Conservation (phyloP, 1,140 invertebrate species). For the Drosophila quadrilineata region DNA sequence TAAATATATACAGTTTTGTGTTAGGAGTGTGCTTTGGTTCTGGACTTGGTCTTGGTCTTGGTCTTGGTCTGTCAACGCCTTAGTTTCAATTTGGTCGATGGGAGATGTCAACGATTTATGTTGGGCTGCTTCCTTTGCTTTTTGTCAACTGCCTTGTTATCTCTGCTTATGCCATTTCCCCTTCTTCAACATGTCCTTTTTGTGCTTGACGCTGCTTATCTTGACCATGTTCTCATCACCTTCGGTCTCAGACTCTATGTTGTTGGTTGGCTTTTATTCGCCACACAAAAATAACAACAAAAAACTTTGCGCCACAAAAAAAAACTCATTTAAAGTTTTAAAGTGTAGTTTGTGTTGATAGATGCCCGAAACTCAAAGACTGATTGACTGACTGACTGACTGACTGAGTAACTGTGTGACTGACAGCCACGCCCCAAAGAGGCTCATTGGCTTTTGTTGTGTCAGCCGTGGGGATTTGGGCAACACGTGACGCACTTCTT, state of each 20-base stretch:
- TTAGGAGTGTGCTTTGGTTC: no score
- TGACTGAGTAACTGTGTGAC: slow-evolving; percentile 17
- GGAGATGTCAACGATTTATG: slow-evolving; percentile 52
- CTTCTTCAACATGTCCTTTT: not conserved
- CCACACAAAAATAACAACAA: no score
- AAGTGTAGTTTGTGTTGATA: slow-evolving; percentile 64
- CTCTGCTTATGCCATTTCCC: slow-evolving; percentile 5
- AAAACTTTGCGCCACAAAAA: slow-evolving; percentile 53
- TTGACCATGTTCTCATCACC: not conserved
- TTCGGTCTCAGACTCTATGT: not conserved
- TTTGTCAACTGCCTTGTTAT: not conserved
- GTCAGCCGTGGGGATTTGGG: slow-evolving; percentile 32
- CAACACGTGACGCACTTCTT: slow-evolving; percentile 58
- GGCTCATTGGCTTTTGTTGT: slow-evolving; percentile 54
- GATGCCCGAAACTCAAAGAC: slow-evolving; percentile 42
- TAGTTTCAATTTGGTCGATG: slow-evolving; percentile 44
- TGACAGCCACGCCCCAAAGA: slow-evolving; percentile 26
- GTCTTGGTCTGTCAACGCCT: slow-evolving; percentile 24
- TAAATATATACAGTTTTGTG: slow-evolving; percentile 27
- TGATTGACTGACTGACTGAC: not conserved
- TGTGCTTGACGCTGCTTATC: slow-evolving; percentile 7
- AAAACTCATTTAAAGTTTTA: slow-evolving; percentile 78
- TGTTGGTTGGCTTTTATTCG: slow-evolving; percentile 49
- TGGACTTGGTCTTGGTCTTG: no score
- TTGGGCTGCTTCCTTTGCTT: slow-evolving; percentile 21